A percentile compares a stretch with the other conserved stretches of the same genome.
Evolutionary conservation across 1,140 invertebrate genomes (phyloP).

Genomic region (Drosophila sechellia): DNA sequence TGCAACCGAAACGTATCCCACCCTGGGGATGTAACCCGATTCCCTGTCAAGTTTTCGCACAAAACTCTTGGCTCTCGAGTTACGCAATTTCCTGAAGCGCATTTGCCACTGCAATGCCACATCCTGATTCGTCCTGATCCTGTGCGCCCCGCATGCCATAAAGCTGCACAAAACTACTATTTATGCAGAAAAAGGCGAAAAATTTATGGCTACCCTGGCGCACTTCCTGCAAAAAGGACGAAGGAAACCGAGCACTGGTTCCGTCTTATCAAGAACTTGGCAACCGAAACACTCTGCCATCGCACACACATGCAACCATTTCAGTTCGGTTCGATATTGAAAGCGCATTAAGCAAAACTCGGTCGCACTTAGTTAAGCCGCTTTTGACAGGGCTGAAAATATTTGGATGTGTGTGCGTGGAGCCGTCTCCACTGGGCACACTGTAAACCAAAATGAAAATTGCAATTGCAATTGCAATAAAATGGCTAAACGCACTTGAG

Average conservation of each 20-base stretch:
- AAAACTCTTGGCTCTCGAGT: conserved; percentile 53
- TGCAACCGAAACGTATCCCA: not conserved
- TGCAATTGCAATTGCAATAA: conserved; percentile 76
- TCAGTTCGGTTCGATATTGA: conserved; percentile 44
- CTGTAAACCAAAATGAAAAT: conserved; percentile 45
- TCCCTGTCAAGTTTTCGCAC: conserved; percentile 31
- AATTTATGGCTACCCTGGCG: conserved; percentile 66
- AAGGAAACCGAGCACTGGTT: conserved; percentile 45
- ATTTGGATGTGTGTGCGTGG: not conserved
- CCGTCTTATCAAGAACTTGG: conserved; percentile 74
- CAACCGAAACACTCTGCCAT: conserved; percentile 56
- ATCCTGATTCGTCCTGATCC: conserved; percentile 51
- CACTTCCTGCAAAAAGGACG: conserved; percentile 54
- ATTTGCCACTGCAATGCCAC: conserved; percentile 62
- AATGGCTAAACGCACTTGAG: conserved; percentile 74
- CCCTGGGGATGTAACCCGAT: conserved; percentile 27
- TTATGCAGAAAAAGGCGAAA: conserved; percentile 66
- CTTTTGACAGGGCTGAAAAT: conserved; percentile 43
- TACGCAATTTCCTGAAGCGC: conserved; percentile 70
- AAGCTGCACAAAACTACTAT: conserved; percentile 61
- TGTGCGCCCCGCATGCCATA: conserved; percentile 36
- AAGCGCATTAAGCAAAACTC: conserved; percentile 67
- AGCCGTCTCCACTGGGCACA: not conserved
- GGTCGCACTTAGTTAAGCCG: conserved; percentile 65
- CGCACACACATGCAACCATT: conserved; percentile 7